Evolutionary conservation across 1,140 invertebrate species (phyloP).

Genomic region (Meloidogyne floridensis): DNA sequence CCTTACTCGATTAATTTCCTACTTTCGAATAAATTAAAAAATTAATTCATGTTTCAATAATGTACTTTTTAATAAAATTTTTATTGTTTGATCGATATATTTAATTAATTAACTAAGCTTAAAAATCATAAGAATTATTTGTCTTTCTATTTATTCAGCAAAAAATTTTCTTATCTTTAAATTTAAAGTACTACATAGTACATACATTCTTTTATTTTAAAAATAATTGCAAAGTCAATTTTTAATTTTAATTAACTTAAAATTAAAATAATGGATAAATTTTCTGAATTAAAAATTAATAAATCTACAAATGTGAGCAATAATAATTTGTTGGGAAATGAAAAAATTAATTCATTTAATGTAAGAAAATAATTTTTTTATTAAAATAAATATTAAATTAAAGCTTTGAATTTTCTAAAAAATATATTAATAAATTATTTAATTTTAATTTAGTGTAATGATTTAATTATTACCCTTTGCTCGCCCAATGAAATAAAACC

Average conservation of each 20-base stretch:
- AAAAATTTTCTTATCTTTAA: conserved; percentile 6
- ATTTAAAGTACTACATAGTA: neutral
- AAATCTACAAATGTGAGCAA: neutral
- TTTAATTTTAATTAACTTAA: neutral
- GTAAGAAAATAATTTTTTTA: neutral
- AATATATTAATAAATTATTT: neutral
- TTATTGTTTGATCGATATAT: too few species aligned
- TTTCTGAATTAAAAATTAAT: conserved; percentile 2
- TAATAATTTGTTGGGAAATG: neutral
- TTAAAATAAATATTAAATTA: too few species aligned
- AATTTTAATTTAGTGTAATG: neutral
- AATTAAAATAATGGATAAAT: neutral
- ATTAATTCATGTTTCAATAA: too few species aligned
- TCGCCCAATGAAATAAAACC: conserved; percentile 49
- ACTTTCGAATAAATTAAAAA: too few species aligned
- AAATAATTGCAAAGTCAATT: neutral
- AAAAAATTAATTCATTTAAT: conserved; percentile 1
- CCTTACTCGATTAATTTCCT: too few species aligned
- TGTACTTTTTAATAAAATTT: too few species aligned
- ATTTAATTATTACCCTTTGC: conserved; percentile 1
- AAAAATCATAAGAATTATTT: too few species aligned
- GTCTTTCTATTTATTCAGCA: neutral
- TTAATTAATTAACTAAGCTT: too few species aligned
- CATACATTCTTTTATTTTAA: neutral
- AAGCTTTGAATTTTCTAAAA: too few species aligned